phyloP scores from a whole-genome alignment of 2,797 vertebrate genomes.

The Eulemur albifrons region DNA sequence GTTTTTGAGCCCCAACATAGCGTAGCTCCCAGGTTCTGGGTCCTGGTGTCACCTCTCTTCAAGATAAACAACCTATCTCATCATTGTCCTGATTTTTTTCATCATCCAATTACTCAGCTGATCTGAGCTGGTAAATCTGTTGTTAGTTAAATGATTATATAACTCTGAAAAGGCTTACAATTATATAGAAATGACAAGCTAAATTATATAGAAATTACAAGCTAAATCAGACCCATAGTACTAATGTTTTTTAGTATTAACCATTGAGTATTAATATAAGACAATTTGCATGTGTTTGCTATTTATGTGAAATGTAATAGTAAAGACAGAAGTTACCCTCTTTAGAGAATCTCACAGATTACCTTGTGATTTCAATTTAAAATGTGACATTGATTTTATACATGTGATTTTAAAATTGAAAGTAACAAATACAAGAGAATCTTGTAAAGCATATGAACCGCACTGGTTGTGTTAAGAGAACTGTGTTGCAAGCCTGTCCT shows the following conservation, averaged over 20 bases:
- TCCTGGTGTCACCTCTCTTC: background rate
- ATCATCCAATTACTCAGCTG: background rate
- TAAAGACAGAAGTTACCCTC: background rate
- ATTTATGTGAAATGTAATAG: background rate
- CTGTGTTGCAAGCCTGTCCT: background rate
- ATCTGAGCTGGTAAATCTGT: background rate
- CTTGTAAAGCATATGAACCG: background rate
- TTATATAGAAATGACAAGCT: constrained; percentile 47
- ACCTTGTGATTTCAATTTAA: background rate
- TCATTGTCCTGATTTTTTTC: background rate
- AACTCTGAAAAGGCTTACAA: constrained; percentile 3
- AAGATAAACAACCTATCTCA: background rate
- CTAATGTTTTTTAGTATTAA: constrained; percentile 54
- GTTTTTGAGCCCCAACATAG: background rate
- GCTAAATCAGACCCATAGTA: constrained; percentile 44
- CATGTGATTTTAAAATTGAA: background rate
- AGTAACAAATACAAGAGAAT: background rate
- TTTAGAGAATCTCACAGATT: background rate
- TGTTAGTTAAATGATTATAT: background rate
- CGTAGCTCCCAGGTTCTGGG: background rate
- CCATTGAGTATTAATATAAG: background rate
- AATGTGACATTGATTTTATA: background rate
- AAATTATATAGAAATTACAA: constrained; percentile 39
- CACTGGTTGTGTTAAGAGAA: background rate
- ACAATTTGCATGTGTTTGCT: background rate